These are phyloP conservation scores for Burhinus bistriatus DNA, from an alignment of 2,113 vertebrate genomes.

Conservation along the genomic window DNA sequence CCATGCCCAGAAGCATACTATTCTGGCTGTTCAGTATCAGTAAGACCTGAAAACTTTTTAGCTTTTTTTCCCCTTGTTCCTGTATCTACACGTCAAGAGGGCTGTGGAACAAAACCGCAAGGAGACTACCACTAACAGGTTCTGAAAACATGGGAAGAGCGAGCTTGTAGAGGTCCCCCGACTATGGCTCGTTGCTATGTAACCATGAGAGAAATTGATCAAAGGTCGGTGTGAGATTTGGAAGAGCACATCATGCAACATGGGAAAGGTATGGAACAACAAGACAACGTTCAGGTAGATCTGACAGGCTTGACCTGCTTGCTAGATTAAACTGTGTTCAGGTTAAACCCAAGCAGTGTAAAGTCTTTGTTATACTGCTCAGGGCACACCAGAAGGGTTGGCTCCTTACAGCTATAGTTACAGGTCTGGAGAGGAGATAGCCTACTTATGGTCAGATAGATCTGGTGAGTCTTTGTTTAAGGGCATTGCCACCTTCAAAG, in stretches of 20 bases:
- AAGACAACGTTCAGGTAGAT: neutral
- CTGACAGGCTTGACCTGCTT: neutral
- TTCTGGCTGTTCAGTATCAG: neutral
- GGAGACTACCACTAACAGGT: neutral
- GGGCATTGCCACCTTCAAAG: neutral
- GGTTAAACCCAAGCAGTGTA: neutral
- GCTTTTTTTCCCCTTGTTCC: neutral
- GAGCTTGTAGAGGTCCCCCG: neutral
- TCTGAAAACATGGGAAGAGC: neutral
- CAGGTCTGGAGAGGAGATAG: neutral
- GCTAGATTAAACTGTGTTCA: neutral
- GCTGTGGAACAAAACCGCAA: neutral
- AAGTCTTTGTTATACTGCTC: neutral
- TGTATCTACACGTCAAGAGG: neutral
- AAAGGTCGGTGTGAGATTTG: neutral
- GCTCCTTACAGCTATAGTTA: neutral
- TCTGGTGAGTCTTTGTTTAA: neutral
- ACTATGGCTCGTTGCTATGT: neutral
- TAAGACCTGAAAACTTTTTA: neutral
- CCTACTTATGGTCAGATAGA: neutral
- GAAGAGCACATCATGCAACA: neutral
- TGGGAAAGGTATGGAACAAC: fast-evolving
- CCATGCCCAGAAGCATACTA: neutral
- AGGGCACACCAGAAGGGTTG: neutral
- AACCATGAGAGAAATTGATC: neutral